Evolutionary conservation across 2,113 vertebrate genomes (phyloP).

Genomic region (Scalopus aquaticus): DNA sequence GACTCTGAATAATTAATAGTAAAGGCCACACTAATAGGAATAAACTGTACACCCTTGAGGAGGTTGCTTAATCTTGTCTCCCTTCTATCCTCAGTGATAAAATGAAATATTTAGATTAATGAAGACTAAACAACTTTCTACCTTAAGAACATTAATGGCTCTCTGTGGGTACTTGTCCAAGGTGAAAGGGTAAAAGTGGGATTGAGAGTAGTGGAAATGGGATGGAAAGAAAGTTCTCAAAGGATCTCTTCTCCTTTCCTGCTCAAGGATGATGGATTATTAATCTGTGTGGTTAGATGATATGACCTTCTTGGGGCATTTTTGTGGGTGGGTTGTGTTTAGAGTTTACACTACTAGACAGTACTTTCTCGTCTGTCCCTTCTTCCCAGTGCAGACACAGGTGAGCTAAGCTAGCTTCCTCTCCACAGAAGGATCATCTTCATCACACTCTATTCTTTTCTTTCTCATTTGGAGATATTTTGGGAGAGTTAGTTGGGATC

Average conservation of each 20-base stretch:
- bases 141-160: background rate
- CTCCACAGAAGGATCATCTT: background rate
- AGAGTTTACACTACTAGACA: background rate
- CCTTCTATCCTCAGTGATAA: background rate
- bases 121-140: background rate
- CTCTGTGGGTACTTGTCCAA: background rate
- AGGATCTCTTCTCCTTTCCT: background rate
- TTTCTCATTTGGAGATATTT: background rate
- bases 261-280: background rate
- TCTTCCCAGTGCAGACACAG: background rate
- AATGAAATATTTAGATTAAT: background rate
- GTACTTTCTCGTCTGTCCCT: background rate
- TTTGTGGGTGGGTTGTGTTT: background rate
- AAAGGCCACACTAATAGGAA: background rate
- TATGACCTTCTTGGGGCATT: background rate
- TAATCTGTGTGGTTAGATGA: background rate
- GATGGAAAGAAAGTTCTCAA: background rate
- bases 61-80: background rate
- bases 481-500: background rate
- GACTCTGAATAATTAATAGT: background rate
- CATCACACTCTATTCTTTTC: background rate
- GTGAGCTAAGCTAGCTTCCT: background rate
- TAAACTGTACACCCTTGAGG: background rate
- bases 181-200: too few species aligned
- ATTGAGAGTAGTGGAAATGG: too few species aligned